A percentile compares a stretch with the other conserved stretches of the same genome.
These are phyloP conservation scores for Phenganax subtilis DNA, from an alignment of 92 coral and sea anemone genomes.

Conservation along the genomic window DNA sequence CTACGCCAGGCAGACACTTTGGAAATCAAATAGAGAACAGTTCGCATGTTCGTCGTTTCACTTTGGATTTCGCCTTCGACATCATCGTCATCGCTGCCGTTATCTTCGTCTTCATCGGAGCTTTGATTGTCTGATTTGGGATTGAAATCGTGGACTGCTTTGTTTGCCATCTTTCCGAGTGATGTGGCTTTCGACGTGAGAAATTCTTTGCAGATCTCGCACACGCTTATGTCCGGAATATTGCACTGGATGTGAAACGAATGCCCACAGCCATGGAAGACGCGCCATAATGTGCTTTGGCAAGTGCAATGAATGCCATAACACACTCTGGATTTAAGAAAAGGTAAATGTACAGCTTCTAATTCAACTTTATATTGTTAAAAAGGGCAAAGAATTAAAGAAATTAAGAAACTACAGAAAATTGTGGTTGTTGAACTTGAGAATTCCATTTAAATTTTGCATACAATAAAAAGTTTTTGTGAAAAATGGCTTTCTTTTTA, in stretches of 20 bases:
- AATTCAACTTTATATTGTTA: no score
- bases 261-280: not conserved
- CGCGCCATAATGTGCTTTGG: no score
- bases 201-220: not conserved
- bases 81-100: not conserved
- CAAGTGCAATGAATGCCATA: no score
- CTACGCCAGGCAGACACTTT: not conserved
- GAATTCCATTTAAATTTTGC: no score
- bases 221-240: not conserved
- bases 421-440: no score
- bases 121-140: not conserved
- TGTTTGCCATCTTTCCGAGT: not conserved
- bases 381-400: no score
- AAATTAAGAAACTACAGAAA: no score
- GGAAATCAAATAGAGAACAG: not conserved
- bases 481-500: no score
- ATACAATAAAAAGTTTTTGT: no score
- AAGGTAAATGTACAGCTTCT: no score
- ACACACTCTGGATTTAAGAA: no score
- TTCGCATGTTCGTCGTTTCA: not conserved
- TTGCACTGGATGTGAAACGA: not conserved
- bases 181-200: not conserved
- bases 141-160: not conserved
- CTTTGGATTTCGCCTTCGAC: not conserved
- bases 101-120: not conserved